Conservation (phyloP, 30 jellyfish, hydroid and myxozoan genomes). For the Cassiopea andromeda region DNA sequence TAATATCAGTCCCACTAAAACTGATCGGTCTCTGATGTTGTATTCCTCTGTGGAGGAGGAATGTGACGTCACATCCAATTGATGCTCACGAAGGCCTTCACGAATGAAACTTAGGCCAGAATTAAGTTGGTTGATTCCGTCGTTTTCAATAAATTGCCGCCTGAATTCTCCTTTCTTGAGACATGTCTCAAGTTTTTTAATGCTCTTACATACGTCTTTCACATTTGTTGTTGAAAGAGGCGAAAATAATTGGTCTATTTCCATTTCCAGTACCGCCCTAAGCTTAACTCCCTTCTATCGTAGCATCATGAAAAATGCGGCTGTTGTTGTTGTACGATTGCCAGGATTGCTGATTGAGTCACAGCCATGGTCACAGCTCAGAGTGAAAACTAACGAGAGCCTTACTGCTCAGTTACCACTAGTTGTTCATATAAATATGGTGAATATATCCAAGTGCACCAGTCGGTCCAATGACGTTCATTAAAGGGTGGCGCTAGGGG, state of each 20-base stretch:
- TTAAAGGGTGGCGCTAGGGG: too few species aligned
- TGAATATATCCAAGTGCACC: too few species aligned
- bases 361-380: too few species aligned
- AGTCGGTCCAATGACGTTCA: too few species aligned
- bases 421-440: too few species aligned
- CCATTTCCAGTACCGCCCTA: too few species aligned
- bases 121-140: conserved; percentile 13
- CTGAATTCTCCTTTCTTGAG: not conserved
- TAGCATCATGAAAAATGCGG: too few species aligned
- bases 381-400: too few species aligned
- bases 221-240: not conserved
- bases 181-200: not conserved
- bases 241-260: not conserved
- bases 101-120: not conserved
- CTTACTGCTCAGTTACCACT: too few species aligned
- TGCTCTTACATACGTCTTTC: not conserved
- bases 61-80: not conserved
- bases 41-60: conserved; percentile 25
- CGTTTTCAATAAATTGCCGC: not conserved
- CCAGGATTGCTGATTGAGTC: too few species aligned
- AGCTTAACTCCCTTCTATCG: too few species aligned
- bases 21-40: not conserved
- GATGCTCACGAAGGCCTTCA: not conserved
- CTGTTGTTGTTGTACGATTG: not conserved
- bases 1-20: not conserved